Percentiles rank a stretch among this genome's conserved stretches.
Evolutionary conservation across 2,797 vertebrate genomes (phyloP).

Genomic region (Xenops minutus): DNA sequence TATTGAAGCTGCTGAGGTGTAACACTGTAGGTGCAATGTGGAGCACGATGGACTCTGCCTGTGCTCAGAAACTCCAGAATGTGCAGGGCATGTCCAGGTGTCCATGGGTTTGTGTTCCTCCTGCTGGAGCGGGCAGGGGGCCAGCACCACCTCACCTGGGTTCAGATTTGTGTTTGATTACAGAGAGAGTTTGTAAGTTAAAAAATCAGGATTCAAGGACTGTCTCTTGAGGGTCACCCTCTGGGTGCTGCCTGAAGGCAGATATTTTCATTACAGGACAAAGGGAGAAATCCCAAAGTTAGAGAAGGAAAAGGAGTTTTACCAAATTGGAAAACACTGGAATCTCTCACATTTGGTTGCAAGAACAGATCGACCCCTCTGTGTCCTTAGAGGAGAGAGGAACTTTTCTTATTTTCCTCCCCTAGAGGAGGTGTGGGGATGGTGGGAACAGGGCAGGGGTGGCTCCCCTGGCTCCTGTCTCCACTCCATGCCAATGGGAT

Average conservation of each 20-base stretch:
- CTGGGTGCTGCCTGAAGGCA: not conserved
- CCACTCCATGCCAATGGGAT: not conserved
- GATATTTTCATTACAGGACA: not conserved
- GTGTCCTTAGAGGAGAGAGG: not conserved
- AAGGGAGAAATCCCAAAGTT: not conserved
- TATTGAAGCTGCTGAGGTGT: not conserved
- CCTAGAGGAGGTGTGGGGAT: not conserved
- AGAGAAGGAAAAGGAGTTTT: not conserved
- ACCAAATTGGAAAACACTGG: not conserved
- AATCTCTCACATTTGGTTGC: not conserved
- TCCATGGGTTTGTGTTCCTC: not conserved
- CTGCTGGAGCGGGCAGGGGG: not conserved
- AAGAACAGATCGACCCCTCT: not conserved
- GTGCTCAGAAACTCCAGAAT: not conserved
- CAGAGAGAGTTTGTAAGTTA: not conserved
- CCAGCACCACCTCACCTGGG: not conserved
- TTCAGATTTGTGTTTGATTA: rapidly evolving
- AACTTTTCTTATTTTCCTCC: not conserved
- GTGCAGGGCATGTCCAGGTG: not conserved
- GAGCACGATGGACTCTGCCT: not conserved
- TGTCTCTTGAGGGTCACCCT: not conserved
- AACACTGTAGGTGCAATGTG: not conserved
- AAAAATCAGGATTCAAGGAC: not conserved
- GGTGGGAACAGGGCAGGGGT: not conserved
- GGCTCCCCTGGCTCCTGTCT: not conserved